Base-by-base conservation (phyloP, 2,888 invertebrate species). In the Rhopalosiphum nymphaeae region DNA sequence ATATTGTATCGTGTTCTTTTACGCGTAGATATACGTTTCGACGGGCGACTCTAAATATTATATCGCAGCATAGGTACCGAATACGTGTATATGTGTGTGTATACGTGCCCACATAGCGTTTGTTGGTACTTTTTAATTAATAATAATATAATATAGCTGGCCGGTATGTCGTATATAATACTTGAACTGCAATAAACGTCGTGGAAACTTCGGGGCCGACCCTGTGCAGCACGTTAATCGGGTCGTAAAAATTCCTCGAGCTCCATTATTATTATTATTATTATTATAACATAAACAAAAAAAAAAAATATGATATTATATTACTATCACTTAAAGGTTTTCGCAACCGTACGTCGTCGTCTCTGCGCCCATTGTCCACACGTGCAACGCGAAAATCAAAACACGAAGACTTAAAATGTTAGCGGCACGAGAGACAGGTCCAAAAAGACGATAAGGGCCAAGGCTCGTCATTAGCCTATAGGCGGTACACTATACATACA, bases 201-300 rank as follows among this genome's bases (percentile, higher is more conserved):
- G 88, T 11, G 67, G 85, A 67, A 53, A 88, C 92, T 92, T 53
- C 53, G 21, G 87, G 29, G 56, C 87, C 87, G 9, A 42, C 87
- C 57, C 42, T 78, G 21, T 78, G 21, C 36, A 78, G 25, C n/a
- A 46, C 61, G 87, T 87, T 88, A 88, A 78, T 88, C 67, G 92
- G 88, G 92, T 53, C 87, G 92, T 92, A 92, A 92, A 92, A 88
- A 87, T 92, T 92, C 92, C 87, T 67, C 26, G 16, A 26, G 67
- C 49, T 49, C 36, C 61, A 29, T 29, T 56, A 78, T 67, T 36
- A 92, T 91, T 56, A 57, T 42, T 56, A 78, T n/a, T 61, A 57
- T 90, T 67, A 29, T 7, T 67, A 36, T 67, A 36, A 78, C 78
- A 78, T 78, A 78, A 78, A 78, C 78, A 78, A 78, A 53, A 78